A percentile compares a stretch with the other conserved stretches of the same genome.
These are phyloP conservation scores for Cardiocondyla obscurior DNA, from an alignment of 1,140 invertebrate species.

Conservation along the genomic window DNA sequence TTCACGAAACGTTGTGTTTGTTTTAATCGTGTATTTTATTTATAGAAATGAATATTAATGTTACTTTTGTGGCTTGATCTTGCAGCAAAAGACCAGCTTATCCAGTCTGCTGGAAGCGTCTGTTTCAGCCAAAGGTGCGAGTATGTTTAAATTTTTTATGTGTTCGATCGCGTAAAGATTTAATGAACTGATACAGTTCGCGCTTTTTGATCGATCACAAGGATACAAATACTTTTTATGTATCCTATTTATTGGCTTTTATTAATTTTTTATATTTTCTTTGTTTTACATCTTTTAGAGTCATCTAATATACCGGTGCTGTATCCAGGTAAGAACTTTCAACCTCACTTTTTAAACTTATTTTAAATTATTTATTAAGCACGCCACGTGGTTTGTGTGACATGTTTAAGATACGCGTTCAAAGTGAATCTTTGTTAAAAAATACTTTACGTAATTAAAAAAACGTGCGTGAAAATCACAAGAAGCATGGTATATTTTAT, in stretches of 20 bases:
- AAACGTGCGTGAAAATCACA: slow-evolving; percentile 6
- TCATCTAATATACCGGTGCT: slow-evolving; percentile 74
- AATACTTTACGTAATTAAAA: neutral
- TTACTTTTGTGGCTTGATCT: slow-evolving; percentile 62
- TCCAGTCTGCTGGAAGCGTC: slow-evolving; percentile 83
- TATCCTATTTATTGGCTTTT: slow-evolving; percentile 15
- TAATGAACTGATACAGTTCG: neutral
- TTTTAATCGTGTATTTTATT: slow-evolving; percentile 12
- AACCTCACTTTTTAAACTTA: neutral
- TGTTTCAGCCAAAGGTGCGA: slow-evolving; percentile 82
- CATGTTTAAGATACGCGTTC: neutral
- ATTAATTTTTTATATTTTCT: slow-evolving; percentile 56
- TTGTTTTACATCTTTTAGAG: slow-evolving; percentile 75
- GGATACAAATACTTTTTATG: neutral
- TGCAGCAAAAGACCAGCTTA: slow-evolving; percentile 83
- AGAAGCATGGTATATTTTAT: slow-evolving; percentile 32
- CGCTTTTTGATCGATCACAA: neutral
- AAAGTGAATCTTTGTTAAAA: slow-evolving; percentile 6
- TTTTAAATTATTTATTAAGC: slow-evolving; percentile 1
- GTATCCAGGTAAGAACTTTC: slow-evolving; percentile 80
- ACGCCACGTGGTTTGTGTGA: neutral
- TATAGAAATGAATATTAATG: slow-evolving; percentile 43
- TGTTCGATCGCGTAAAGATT: slow-evolving; percentile 9
- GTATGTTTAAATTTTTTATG: slow-evolving; percentile 49
- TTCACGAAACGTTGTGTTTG: slow-evolving; percentile 10